Evolutionary conservation across 2,797 vertebrate genomes (phyloP).

Genomic region (Simalia tracyae): DNA sequence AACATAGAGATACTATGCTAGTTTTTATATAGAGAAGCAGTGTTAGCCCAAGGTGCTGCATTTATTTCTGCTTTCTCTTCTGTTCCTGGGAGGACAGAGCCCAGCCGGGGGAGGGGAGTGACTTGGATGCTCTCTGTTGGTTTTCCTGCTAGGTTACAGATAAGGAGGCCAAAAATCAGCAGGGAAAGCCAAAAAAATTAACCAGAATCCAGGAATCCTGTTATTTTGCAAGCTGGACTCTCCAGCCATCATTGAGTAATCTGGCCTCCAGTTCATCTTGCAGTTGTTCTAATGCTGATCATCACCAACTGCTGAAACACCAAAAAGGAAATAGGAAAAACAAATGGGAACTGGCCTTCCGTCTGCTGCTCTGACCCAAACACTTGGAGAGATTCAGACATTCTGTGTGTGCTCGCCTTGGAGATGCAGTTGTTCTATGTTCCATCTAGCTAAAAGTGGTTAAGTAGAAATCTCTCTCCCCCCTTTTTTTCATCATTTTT

Average conservation of each 20-base stretch:
- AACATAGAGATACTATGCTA: background rate
- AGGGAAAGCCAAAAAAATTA: background rate
- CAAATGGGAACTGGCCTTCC: background rate
- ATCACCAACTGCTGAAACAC: background rate
- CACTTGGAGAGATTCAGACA: background rate
- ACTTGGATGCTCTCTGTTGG: constrained; percentile 24
- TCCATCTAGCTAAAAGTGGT: background rate
- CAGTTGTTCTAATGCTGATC: constrained; percentile 10
- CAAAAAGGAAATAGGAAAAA: background rate
- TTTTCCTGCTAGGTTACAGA: background rate
- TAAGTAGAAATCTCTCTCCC: constrained; percentile 1
- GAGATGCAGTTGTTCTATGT: background rate
- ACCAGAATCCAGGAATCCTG: background rate
- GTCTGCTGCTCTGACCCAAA: background rate
- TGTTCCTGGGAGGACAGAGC: background rate
- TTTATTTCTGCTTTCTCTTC: background rate
- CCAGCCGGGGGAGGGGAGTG: background rate
- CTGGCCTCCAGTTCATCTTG: constrained; percentile 19
- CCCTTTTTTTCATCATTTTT: background rate
- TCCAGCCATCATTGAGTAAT: background rate
- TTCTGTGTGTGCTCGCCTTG: background rate
- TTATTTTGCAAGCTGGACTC: background rate
- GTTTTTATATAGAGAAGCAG: background rate
- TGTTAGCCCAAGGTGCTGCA: background rate
- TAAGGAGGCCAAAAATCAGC: background rate